Evolutionary conservation across 2,797 vertebrate genomes (phyloP).

Genomic region (Hyperoplus immaculatus): DNA sequence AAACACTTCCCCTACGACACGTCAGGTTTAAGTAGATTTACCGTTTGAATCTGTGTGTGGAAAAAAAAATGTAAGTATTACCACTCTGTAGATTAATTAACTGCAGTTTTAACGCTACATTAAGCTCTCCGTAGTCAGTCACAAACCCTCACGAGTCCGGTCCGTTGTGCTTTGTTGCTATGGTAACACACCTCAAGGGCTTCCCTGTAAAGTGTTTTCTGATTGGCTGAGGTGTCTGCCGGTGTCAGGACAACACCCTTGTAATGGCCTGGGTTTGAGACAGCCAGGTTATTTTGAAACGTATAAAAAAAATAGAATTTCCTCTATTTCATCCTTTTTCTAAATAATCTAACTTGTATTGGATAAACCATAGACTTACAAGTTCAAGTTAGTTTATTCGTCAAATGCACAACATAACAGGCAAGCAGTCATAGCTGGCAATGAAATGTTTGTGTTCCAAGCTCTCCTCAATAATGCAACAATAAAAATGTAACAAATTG

Average conservation of each 20-base stretch:
- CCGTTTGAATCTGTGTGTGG: neutral
- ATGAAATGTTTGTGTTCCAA: too few relatives aligned
- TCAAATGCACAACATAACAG: too few relatives aligned
- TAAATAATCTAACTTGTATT: neutral
- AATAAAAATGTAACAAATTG: neutral
- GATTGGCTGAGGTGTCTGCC: slow-evolving; percentile 55
- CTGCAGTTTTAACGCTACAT: too few relatives aligned
- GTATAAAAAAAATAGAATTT: neutral
- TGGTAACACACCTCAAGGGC: slow-evolving; percentile 20
- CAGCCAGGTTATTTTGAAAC: too few relatives aligned
- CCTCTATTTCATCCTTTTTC: neutral
- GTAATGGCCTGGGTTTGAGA: too few relatives aligned
- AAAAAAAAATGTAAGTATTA: slow-evolving; percentile 3
- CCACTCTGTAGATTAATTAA: neutral
- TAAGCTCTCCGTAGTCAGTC: neutral
- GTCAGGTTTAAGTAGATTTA: neutral
- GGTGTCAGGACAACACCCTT: too few relatives aligned
- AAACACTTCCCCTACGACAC: neutral
- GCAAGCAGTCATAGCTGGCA: too few relatives aligned
- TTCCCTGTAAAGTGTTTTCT: slow-evolving; percentile 50
- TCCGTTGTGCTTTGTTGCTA: slow-evolving; percentile 58
- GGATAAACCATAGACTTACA: neutral
- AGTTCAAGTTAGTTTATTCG: too few relatives aligned
- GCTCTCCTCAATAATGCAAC: neutral
- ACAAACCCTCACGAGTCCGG: too few relatives aligned